phyloP scores from a whole-genome alignment of 2,888 invertebrate genomes.

The Congeria kusceri region DNA sequence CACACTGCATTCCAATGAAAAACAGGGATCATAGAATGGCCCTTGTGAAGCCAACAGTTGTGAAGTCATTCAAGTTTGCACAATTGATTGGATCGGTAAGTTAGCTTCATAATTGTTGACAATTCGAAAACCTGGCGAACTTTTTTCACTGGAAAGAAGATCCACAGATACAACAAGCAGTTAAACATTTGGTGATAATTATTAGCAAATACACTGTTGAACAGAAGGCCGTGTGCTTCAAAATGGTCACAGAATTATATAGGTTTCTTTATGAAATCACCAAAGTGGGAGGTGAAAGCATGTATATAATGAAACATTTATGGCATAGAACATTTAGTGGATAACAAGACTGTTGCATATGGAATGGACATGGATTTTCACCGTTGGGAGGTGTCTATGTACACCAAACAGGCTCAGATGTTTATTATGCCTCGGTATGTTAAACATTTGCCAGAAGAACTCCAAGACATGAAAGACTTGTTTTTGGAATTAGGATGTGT shows the following conservation, averaged over 20 bases:
- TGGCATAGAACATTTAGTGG: neutral
- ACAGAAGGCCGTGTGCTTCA: conserved; percentile 36
- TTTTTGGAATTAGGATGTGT: conserved; percentile 47
- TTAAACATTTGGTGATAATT: conserved; percentile 40
- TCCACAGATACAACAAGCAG: conserved; percentile 23
- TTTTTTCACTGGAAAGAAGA: conserved; percentile 19
- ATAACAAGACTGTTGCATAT: conserved; percentile 33
- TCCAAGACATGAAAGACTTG: conserved; percentile 29
- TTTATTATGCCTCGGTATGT: conserved; percentile 58
- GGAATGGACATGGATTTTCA: conserved; percentile 60
- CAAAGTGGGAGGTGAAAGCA: neutral
- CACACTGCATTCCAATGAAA: neutral
- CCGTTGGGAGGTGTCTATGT: conserved; percentile 33
- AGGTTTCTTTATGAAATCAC: neutral
- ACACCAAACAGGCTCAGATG: conserved; percentile 13
- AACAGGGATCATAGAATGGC: neutral
- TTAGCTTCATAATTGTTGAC: neutral
- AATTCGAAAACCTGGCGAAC: neutral
- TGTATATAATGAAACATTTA: neutral
- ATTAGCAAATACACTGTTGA: conserved; percentile 23
- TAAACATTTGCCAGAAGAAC: conserved; percentile 48
- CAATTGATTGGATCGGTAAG: conserved; percentile 40
- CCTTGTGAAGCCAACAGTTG: neutral
- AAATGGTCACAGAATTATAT: conserved; percentile 34
- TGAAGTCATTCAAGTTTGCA: no score